Conservation (phyloP, 2,888 invertebrate genomes). For the Cremastobaeus sp. region DNA sequence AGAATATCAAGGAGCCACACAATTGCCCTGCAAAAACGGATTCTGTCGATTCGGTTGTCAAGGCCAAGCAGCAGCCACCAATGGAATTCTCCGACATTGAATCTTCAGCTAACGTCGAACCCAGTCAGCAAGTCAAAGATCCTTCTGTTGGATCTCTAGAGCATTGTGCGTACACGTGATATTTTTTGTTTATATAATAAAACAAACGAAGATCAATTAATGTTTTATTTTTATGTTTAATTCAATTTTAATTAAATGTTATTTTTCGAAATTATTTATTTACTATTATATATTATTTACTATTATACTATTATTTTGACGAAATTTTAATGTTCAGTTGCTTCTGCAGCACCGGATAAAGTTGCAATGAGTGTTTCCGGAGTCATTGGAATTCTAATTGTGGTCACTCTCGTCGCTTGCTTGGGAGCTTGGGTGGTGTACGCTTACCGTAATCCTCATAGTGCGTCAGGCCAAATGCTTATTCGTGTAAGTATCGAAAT, state of each 20-base stretch:
- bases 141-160: constrained; percentile 63
- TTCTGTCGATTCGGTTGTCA: constrained; percentile 52
- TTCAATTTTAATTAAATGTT: neutral
- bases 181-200: neutral
- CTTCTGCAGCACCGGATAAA: constrained; percentile 69
- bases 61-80: constrained; percentile 64
- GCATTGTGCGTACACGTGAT: constrained; percentile 62
- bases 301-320: neutral
- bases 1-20: too few species aligned
- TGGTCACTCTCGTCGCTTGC: constrained; percentile 84
- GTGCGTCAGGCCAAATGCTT: constrained; percentile 95
- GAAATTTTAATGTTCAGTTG: constrained; percentile 3
- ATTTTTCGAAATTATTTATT: neutral
- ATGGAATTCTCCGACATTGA: constrained; percentile 65
- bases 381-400: constrained; percentile 84
- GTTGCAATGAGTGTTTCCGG: constrained; percentile 80
- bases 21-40: constrained; percentile 69
- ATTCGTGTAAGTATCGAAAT: constrained; percentile 87
- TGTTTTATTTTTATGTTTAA: neutral
- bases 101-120: constrained; percentile 67
- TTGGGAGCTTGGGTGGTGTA: constrained; percentile 91
- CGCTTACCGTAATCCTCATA: constrained; percentile 97
- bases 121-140: constrained; percentile 64
- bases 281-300: neutral
- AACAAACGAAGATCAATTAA: neutral